Evolutionary conservation across 2,888 invertebrate genomes (phyloP), one percentile per base, ranked within the genome.

Genomic region (Sarcophaga variegata): DNA sequence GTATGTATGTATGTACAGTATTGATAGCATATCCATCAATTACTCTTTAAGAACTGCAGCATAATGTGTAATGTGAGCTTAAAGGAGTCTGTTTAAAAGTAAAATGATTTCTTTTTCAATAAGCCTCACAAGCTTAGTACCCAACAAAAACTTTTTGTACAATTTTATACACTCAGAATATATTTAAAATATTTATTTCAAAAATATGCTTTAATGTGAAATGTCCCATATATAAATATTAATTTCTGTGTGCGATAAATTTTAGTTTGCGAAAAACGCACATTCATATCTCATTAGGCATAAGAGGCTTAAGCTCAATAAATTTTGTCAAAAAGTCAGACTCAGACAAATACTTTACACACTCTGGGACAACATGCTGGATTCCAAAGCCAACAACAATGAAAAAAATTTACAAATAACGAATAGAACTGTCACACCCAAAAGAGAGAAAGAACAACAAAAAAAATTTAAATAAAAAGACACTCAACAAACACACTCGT

Each of bases 211-310:
- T 17, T 54, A 12, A 54, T 54, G 14, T 54, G 54, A 54, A 14
- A 54, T 54, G 17, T 6, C 54, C 4, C 54, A 54, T 17, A 54
- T 2, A 54, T 54, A 54, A 54, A 54, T 72, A 6, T 59, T 14
- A 17, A 54, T 59, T n/a, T 14, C 14, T 60, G 62, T 71, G 54
- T 78, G 27, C 63, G 27, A 66, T 25, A 76, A 45, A 17, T 20
- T 8, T 2, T 11, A 25, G 75, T 70, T 20, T 67, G 49, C 60
- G 49, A 59, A 54, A 75, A 87, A 83, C 85, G 80, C 87, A 87
- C 82, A 87, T 87, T 87, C 87, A 87, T 87, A 85, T 87, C 87
- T 87, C 87, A 87, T 87, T 87, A 87, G 87, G 81, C 83, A 87
- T 87, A 87, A 87, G 87, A 84, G 87, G 87, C 81, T 87, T 87